Conservation (phyloP, 2,888 invertebrate genomes). For the Acrocyrtus sp. region DNA sequence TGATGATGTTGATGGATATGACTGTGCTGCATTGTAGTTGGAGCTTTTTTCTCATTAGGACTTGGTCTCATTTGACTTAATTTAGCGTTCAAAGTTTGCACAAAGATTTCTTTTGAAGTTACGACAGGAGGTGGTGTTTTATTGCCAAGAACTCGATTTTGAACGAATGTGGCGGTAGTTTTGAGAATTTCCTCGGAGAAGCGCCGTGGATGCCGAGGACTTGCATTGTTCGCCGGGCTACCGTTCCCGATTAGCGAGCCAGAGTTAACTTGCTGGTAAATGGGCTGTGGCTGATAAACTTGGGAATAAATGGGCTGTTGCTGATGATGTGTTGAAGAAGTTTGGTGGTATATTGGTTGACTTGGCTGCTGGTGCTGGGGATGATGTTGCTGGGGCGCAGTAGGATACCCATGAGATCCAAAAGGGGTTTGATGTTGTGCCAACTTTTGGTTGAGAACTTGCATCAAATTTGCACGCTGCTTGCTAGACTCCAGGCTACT, state of each 20-base stretch:
- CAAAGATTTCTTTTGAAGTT: conserved; percentile 60
- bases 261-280: conserved; percentile 54
- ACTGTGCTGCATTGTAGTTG: conserved; percentile 22
- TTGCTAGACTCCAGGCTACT: conserved; percentile 50
- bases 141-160: conserved; percentile 58
- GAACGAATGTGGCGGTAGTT: conserved; percentile 59
- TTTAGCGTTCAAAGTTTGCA: conserved; percentile 60
- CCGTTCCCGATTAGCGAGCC: conserved; percentile 22
- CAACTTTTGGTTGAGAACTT: conserved; percentile 77
- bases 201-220: conserved; percentile 51
- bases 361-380: conserved; percentile 62
- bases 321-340: conserved; percentile 12
- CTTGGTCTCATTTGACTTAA: conserved; percentile 58
- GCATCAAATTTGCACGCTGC: conserved; percentile 74
- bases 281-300: conserved; percentile 52
- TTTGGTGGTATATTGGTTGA: conserved; percentile 59
- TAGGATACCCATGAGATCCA: conserved; percentile 22
- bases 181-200: conserved; percentile 61
- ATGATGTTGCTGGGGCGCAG: conserved; percentile 61
- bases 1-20: conserved; percentile 15
- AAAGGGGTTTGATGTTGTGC: conserved; percentile 49
- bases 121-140: conserved; percentile 58
- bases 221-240: conserved; percentile 10
- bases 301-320: conserved; percentile 60
- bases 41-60: conserved; percentile 47